Percentiles rank a stretch among this genome's conserved stretches.
Conservation (phyloP, 2,888 invertebrate genomes). For the Formica aserva region DNA sequence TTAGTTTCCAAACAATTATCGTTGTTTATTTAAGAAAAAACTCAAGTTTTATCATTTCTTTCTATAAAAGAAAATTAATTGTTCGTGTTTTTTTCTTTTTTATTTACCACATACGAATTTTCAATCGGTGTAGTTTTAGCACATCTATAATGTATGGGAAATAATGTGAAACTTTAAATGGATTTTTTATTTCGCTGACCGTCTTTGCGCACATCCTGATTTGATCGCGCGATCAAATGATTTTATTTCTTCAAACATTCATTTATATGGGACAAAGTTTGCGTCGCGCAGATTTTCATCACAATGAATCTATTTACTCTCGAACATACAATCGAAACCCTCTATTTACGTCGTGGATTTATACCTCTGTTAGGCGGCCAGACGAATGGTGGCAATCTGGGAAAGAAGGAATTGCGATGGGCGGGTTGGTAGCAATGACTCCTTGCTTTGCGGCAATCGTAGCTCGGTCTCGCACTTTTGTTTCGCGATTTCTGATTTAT, state of each 20-base stretch:
- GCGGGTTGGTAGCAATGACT: constrained; percentile 45
- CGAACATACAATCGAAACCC: constrained; percentile 42
- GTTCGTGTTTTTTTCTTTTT: background rate
- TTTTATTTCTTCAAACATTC: constrained; percentile 12
- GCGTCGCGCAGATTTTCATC: constrained; percentile 47
- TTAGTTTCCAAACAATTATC: constrained; percentile 11
- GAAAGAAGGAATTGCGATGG: constrained; percentile 45
- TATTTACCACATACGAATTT: background rate
- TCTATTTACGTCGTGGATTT: constrained; percentile 54
- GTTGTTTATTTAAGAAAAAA: background rate
- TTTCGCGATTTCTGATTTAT: constrained; percentile 52
- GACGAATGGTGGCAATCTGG: constrained; percentile 54
- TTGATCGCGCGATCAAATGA: background rate
- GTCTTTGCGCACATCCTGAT: background rate
- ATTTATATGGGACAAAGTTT: constrained; percentile 15
- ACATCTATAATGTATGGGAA: background rate
- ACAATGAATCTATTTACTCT: constrained; percentile 50
- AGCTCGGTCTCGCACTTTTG: constrained; percentile 38
- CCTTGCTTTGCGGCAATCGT: constrained; percentile 50
- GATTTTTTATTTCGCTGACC: constrained; percentile 34
- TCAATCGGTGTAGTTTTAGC: background rate
- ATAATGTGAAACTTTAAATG: background rate
- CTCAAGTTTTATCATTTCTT: background rate
- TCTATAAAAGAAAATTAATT: constrained; percentile 6
- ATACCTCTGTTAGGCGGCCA: constrained; percentile 41